These are phyloP conservation scores for Caenorhabditis wallacei DNA, from an alignment of 2,888 invertebrate species.

Conservation along the genomic window DNA sequence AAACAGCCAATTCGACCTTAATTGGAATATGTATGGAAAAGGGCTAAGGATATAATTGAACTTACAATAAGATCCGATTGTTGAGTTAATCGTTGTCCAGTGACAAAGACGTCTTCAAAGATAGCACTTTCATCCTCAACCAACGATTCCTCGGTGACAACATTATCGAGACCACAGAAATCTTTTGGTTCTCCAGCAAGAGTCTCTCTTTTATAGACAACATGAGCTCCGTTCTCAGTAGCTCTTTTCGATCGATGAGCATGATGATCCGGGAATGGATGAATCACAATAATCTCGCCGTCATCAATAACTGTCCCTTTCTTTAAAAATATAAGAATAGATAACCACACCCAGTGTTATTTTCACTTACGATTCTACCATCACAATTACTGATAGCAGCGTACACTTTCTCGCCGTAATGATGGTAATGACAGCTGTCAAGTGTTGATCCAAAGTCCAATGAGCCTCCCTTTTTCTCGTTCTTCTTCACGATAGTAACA, in stretches of 20 bases:
- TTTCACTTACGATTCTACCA: slow-evolving; percentile 76
- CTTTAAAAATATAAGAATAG: slow-evolving; percentile 71
- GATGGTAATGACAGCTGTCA: slow-evolving; percentile 80
- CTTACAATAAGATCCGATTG: slow-evolving; percentile 77
- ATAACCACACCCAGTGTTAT: slow-evolving; percentile 19
- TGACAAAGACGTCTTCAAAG: slow-evolving; percentile 82
- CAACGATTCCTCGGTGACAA: slow-evolving; percentile 80
- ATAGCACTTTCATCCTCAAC: slow-evolving; percentile 82
- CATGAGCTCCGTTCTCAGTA: slow-evolving; percentile 75
- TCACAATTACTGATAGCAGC: slow-evolving; percentile 82
- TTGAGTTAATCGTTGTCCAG: slow-evolving; percentile 79
- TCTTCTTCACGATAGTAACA: slow-evolving; percentile 72
- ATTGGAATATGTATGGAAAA: slow-evolving; percentile 8
- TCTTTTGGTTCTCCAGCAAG: slow-evolving; percentile 69
- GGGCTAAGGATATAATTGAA: neutral
- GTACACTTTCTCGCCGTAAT: slow-evolving; percentile 74
- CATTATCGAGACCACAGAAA: slow-evolving; percentile 82
- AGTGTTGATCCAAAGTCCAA: slow-evolving; percentile 65
- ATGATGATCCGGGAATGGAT: slow-evolving; percentile 81
- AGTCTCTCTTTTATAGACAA: slow-evolving; percentile 80
- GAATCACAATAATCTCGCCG: slow-evolving; percentile 79
- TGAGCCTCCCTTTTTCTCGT: slow-evolving; percentile 74
- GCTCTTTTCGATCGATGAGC: slow-evolving; percentile 74
- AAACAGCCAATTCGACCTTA: slow-evolving; percentile 83
- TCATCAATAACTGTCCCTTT: slow-evolving; percentile 81